phyloP scores from a whole-genome alignment of 2,113 vertebrate species.

The Scatophagus argus region DNA sequence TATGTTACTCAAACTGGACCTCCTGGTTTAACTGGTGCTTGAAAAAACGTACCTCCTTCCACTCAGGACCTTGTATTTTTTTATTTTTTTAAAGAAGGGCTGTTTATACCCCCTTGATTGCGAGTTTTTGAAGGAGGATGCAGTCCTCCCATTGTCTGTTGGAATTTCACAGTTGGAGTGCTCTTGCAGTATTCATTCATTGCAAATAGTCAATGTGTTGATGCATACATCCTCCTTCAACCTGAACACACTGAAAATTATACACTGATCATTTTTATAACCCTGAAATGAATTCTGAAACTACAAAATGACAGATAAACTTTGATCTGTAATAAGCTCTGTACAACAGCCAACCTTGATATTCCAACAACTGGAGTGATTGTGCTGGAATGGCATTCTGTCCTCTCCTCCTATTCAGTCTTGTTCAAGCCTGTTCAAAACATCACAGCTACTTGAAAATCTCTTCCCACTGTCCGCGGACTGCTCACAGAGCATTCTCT shows the following conservation, averaged over 20 bases:
- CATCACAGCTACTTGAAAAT: slow-evolving; percentile 47
- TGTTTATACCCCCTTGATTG: too few relatives aligned
- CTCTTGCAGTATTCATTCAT: too few relatives aligned
- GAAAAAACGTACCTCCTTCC: not conserved
- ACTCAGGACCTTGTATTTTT: not conserved
- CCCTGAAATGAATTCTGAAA: not conserved
- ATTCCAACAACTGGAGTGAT: slow-evolving; percentile 21
- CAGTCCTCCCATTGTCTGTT: too few relatives aligned
- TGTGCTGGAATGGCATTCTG: slow-evolving; percentile 1
- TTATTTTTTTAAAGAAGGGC: not conserved
- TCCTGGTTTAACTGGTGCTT: too few relatives aligned
- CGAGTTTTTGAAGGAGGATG: too few relatives aligned
- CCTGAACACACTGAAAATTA: too few relatives aligned
- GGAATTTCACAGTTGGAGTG: too few relatives aligned
- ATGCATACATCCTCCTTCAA: not conserved
- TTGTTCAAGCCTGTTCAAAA: slow-evolving; percentile 17
- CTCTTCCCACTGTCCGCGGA: slow-evolving; percentile 27
- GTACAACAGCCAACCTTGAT: not conserved
- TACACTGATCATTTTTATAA: not conserved
- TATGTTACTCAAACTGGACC: not conserved
- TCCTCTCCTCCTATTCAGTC: slow-evolving; percentile 20
- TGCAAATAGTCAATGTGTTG: too few relatives aligned
- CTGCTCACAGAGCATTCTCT: slow-evolving; percentile 50
- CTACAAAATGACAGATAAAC: not conserved
- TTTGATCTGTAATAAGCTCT: not conserved